Evolutionary conservation across 2,113 vertebrate species (phyloP), one percentile per base, ranked within the genome.

Genomic region (rat (Rattus norvegicus)): DNA sequence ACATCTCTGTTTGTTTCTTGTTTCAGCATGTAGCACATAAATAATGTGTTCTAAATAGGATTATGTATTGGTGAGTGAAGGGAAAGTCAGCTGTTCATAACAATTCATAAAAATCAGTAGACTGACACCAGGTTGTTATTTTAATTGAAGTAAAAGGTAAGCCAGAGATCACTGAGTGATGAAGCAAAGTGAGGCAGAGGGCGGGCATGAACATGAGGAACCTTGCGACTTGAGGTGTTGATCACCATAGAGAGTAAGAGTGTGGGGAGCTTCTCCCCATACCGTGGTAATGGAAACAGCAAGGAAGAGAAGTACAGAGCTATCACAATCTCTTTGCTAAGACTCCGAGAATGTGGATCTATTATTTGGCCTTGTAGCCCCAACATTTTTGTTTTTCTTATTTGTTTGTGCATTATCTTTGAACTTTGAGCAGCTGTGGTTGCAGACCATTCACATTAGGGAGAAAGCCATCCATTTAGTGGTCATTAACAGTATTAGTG

Each of bases 71-170:
- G 24, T 26, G 26, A 76, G 5, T 5, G 1, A 4, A 14, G 2
- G 5, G 43, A 28, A 7, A 3, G 17, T 11, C 16, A 56, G 0
- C 0, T 10, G 2, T 47, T 47, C 0, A 76, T 43, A 14, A 76
- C 1, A 76, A 2, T 10, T 47, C 0, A 0, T 43, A 7, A 2
- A 43, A 75, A 26, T 11, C 1, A 75, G 0, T 26, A 65, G 24
- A 10, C 24, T 26, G 22, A 11, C 11, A 26, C 39, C 2, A 5
- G 43, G 10, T 75, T 43, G 1, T 76, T 76, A 49, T 30, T 43
- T 28, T 77, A 77, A 47, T 2, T 16, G 5, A 49, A 30, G 26
- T 28, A 14, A 81, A 17, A 5, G 24, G 9, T 65, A 65, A 65
- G 8, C 26, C 43, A 43, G 43, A 43, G 43, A 43, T 43, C 43